These are phyloP conservation scores for Pyrocoelia pectoralis DNA, from an alignment of 2,888 invertebrate genomes.

Conservation along the genomic window DNA sequence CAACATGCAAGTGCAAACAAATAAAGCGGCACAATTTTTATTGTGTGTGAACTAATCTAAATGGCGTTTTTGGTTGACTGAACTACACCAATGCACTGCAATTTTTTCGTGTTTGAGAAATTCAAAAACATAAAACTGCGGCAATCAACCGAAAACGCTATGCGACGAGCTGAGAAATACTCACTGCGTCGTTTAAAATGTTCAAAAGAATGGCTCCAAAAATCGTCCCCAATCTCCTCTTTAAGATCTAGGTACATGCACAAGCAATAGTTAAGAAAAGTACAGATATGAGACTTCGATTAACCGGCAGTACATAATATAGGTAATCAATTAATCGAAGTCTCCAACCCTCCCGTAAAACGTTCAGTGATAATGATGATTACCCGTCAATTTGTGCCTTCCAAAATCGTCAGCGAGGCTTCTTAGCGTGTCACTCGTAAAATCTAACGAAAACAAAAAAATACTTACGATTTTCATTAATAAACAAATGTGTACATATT, in stretches of 20 bases:
- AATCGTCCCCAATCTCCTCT: conserved; percentile 31
- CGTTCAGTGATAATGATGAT: conserved; percentile 21
- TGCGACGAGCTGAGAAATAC: conserved; percentile 3
- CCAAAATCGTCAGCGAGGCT: conserved; percentile 52
- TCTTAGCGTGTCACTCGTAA: conserved; percentile 32
- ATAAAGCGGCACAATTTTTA: not conserved
- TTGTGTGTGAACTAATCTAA: too few species aligned
- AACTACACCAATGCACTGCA: too few species aligned
- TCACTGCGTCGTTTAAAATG: conserved; percentile 18
- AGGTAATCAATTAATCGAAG: too few species aligned
- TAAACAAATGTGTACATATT: conserved; percentile 3
- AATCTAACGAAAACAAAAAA: conserved; percentile 18
- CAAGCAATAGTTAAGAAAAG: conserved; percentile 37
- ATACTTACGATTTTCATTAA: conserved; percentile 5
- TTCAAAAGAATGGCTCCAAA: conserved; percentile 13
- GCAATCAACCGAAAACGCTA: not conserved
- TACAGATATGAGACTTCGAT: conserved; percentile 18
- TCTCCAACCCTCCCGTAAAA: not conserved
- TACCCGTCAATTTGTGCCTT: conserved; percentile 55
- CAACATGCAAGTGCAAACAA: conserved; percentile 32
- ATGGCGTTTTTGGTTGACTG: too few species aligned
- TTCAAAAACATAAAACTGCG: too few species aligned
- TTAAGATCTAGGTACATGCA: conserved; percentile 28
- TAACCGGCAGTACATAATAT: not conserved
- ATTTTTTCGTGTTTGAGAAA: too few species aligned